Base-by-base conservation (phyloP, 1,140 invertebrate genomes). In the Kradibia gibbosae region DNA sequence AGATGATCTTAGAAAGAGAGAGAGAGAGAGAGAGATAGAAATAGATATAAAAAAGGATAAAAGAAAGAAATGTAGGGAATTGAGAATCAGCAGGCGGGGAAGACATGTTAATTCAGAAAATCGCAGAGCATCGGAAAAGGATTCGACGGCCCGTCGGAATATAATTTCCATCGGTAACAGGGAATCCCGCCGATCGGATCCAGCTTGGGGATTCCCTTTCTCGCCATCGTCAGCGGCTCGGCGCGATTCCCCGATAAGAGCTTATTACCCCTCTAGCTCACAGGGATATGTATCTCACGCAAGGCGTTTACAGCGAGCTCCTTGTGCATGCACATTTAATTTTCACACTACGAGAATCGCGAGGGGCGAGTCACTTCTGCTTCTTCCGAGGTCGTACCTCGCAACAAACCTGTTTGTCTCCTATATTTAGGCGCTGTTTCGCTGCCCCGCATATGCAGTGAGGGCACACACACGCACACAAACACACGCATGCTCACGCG, bases 391-490 rank as follows among this genome's bases (percentile, higher is more conserved):
- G n/a, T 67, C 60, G 72, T 48, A 72, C 45, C 57, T 57, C 48
- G 65, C 31, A 4, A 50, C 80, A 82, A 82, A 82, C 80, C 80
- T 82, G 80, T 82, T 82, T 82, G 67, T 78, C 80, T 67, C 80
- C 74, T 78, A 82, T 82, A 82, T 82, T 82, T 82, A 82, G 80
- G 80, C 53, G 80, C 25, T 70, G 71, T 25, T 34, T 28, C 22
- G 48, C 15, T 20, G 62, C 45, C 48, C 28, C 20, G 78, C 67
- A 79, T 79, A 79, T 72, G 78, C 78, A 78, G 25, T 50, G n/a
- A 67, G 45, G 28, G 22, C 5, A 67, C 34, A 7, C 5, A 2
- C 10, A 2, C 31, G 15, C 5, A 7, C 4, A n/a, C n/a, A n/a
- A n/a, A n/a, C n/a, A n/a, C n/a, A n/a, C n/a, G n/a, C n/a, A n/a